Evolutionary conservation across 2,113 vertebrate genomes (phyloP).

Genomic region (Aegypius monachus): DNA sequence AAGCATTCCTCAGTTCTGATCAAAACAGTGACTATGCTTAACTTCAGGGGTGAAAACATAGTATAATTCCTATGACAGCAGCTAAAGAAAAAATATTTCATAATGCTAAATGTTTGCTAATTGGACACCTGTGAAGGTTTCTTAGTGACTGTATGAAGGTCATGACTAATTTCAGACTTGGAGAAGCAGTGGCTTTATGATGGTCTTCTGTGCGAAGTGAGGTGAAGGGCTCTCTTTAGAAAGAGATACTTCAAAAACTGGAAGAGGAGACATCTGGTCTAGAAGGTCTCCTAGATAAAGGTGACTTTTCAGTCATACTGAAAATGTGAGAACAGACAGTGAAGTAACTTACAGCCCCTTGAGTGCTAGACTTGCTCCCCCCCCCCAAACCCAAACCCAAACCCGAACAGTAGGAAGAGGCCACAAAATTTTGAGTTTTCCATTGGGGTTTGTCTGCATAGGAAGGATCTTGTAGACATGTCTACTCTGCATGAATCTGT

Average conservation of each 20-base stretch:
- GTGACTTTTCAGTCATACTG: neutral
- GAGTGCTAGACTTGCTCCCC: neutral
- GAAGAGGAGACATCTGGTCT: neutral
- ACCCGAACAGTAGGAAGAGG: neutral
- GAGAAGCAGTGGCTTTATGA: neutral
- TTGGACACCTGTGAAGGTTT: neutral
- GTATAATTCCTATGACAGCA: neutral
- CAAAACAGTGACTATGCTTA: neutral
- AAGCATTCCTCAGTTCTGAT: neutral
- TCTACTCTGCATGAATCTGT: neutral
- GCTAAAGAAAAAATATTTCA: neutral
- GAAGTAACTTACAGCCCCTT: neutral
- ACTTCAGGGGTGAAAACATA: neutral
- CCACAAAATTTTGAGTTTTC: neutral
- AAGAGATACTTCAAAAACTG: neutral
- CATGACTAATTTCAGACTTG: neutral
- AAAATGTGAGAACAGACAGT: neutral
- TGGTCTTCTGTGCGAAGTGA: neutral
- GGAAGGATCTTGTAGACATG: neutral
- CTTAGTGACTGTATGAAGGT: neutral
- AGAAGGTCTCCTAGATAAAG: neutral
- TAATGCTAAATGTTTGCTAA: neutral
- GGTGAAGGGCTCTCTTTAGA: neutral
- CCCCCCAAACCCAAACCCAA: fast-evolving
- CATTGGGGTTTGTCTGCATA: neutral